A percentile compares a stretch with the other conserved stretches of the same genome.
Conservation (phyloP, 2,888 invertebrate species). For the Phaedon cochleariae region DNA sequence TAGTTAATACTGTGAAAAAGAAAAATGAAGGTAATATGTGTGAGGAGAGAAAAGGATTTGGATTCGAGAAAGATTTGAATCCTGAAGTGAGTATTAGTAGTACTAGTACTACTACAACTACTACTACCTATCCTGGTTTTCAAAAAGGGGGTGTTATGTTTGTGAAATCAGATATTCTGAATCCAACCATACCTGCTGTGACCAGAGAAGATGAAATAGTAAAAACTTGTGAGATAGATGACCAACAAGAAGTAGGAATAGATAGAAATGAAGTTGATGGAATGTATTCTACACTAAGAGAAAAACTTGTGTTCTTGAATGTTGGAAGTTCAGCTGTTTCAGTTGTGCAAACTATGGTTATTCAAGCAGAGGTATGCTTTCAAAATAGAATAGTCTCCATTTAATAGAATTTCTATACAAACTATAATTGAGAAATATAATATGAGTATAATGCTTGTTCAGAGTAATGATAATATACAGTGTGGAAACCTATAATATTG, state of each 20-base stretch:
- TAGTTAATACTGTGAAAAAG: constrained; percentile 53
- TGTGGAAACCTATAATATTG: background rate
- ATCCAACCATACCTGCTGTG: constrained; percentile 30
- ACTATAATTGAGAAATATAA: too few relatives aligned
- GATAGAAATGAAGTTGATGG: constrained; percentile 53
- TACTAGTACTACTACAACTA: constrained; percentile 32
- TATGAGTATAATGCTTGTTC: too few relatives aligned
- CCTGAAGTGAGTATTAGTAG: constrained; percentile 38
- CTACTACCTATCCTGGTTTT: constrained; percentile 50
- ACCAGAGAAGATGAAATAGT: constrained; percentile 20
- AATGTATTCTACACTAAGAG: constrained; percentile 63
- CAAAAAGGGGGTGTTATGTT: constrained; percentile 60
- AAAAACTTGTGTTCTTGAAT: constrained; percentile 68
- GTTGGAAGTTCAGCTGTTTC: constrained; percentile 66
- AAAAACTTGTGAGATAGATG: constrained; percentile 31
- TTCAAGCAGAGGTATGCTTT: constrained; percentile 67
- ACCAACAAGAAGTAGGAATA: constrained; percentile 27
- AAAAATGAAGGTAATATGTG: constrained; percentile 36
- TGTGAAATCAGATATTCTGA: constrained; percentile 50
- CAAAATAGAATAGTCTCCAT: too few relatives aligned
- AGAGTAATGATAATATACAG: too few relatives aligned
- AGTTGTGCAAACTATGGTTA: constrained; percentile 69
- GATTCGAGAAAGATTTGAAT: constrained; percentile 55
- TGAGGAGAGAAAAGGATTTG: constrained; percentile 48
- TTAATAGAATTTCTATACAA: too few relatives aligned